phyloP scores from a whole-genome alignment of 2,797 vertebrate species.

The Anolis apletophallus region DNA sequence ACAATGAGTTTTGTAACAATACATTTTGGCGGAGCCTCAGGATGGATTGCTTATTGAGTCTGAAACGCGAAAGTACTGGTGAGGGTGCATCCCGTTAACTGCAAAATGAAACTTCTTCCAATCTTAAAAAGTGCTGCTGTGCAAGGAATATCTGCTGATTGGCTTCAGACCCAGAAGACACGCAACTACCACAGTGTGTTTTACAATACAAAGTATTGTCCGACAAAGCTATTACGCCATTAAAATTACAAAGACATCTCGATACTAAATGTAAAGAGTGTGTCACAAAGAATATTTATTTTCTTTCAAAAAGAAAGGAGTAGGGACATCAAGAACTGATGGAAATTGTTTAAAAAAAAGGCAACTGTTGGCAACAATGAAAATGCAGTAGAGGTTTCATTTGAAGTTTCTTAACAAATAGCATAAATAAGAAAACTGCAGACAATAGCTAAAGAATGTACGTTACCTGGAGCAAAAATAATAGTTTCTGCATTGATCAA shows the following conservation, averaged over 20 bases:
- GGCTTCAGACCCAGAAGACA: too few species aligned
- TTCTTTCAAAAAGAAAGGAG: not conserved
- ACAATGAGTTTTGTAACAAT: not conserved
- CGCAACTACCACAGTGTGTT: not conserved
- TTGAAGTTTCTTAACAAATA: not conserved
- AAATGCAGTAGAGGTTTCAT: not conserved
- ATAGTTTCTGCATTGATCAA: too few species aligned
- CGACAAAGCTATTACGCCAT: not conserved
- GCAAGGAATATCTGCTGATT: not conserved
- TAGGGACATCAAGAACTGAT: not conserved
- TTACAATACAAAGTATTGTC: not conserved
- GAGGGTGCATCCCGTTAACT: not conserved
- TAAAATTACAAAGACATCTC: not conserved
- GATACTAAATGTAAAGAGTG: not conserved
- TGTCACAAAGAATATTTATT: too few species aligned
- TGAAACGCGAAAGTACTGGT: not conserved
- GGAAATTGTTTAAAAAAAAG: not conserved
- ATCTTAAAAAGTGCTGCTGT: not conserved
- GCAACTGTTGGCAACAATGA: not conserved
- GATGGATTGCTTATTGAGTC: not conserved
- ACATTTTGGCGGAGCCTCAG: not conserved
- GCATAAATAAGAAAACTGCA: too few species aligned
- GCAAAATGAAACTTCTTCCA: not conserved
- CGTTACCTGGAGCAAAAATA: too few species aligned
- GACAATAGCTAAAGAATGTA: too few species aligned